A percentile compares a stretch with the other conserved stretches of the same genome.
Conservation (phyloP, 2,888 invertebrate species). For the Ophion obscuratus region DNA sequence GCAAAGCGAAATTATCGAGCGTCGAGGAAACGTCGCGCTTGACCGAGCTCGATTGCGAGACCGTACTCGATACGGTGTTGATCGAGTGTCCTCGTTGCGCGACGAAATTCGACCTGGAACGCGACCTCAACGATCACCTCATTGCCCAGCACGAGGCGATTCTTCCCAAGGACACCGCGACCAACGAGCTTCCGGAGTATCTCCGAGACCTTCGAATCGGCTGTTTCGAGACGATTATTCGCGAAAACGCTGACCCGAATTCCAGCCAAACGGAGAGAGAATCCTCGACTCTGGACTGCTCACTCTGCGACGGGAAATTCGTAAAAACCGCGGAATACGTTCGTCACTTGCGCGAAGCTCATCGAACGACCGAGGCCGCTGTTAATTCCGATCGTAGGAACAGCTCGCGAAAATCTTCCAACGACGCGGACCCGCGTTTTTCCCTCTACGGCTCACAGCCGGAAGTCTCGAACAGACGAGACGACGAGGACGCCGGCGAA, state of each 20-base stretch:
- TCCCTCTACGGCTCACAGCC: background rate
- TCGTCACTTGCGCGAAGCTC: constrained; percentile 46
- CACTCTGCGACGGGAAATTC: constrained; percentile 51
- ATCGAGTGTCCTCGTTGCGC: constrained; percentile 64
- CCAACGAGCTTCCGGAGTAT: constrained; percentile 1
- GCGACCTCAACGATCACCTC: constrained; percentile 62
- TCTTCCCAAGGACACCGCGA: background rate
- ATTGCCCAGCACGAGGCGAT: constrained; percentile 59
- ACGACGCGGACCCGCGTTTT: background rate
- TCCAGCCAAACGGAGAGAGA: background rate
- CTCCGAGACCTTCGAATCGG: constrained; percentile 8
- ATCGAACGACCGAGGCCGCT: background rate
- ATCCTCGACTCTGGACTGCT: constrained; percentile 29
- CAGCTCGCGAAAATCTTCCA: background rate
- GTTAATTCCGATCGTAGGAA: background rate
- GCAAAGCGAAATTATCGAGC: background rate
- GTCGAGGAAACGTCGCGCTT: background rate
- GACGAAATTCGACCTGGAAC: constrained; percentile 48
- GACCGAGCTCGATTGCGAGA: constrained; percentile 54
- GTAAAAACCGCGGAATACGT: constrained; percentile 24
- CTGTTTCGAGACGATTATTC: background rate
- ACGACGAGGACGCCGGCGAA: background rate
- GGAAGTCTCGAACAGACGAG: background rate
- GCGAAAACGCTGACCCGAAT: background rate
- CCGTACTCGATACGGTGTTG: constrained; percentile 47